phyloP scores from a whole-genome alignment of 2,888 invertebrate genomes.

The Drosophila paracracens region DNA sequence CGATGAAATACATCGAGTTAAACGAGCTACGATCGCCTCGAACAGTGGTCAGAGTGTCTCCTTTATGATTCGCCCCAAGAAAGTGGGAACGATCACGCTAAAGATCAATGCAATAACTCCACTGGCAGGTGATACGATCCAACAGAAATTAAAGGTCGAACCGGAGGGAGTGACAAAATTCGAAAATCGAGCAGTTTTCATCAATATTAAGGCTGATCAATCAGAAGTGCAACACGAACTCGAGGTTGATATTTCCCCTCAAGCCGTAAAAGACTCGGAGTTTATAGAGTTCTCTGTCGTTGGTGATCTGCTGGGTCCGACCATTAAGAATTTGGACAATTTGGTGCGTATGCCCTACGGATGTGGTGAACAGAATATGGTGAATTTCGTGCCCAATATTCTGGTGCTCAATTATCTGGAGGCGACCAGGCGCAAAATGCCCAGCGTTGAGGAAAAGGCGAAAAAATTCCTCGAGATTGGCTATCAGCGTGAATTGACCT shows the following conservation, averaged over 20 bases:
- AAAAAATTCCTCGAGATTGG: conserved; percentile 87
- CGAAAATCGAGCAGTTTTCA: conserved; percentile 89
- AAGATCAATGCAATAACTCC: conserved; percentile 91
- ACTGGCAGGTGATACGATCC: conserved; percentile 92
- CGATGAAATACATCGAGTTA: conserved; percentile 79
- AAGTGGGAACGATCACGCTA: conserved; percentile 90
- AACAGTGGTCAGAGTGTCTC: conserved; percentile 92
- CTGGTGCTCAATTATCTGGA: conserved; percentile 89
- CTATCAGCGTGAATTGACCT: conserved; percentile 92
- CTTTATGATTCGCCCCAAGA: conserved; percentile 92
- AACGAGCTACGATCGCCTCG: conserved; percentile 88
- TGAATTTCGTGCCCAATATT: conserved; percentile 90
- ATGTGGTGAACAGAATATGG: conserved; percentile 89
- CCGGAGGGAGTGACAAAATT: conserved; percentile 92
- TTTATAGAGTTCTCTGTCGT: conserved; percentile 90
- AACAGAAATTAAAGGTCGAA: conserved; percentile 90
- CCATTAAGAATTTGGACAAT: conserved; percentile 90
- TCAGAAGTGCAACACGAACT: conserved; percentile 87
- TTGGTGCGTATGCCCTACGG: conserved; percentile 92
- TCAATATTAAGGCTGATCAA: conserved; percentile 88
- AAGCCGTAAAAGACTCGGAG: conserved; percentile 90
- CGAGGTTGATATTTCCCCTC: conserved; percentile 90
- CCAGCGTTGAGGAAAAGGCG: conserved; percentile 88
- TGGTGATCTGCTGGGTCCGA: conserved; percentile 92
- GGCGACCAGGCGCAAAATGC: conserved; percentile 89